A percentile compares a stretch with the other conserved stretches of the same genome.
Evolutionary conservation across 2,888 invertebrate genomes (phyloP).

Genomic region (Aricia artaxerxes): DNA sequence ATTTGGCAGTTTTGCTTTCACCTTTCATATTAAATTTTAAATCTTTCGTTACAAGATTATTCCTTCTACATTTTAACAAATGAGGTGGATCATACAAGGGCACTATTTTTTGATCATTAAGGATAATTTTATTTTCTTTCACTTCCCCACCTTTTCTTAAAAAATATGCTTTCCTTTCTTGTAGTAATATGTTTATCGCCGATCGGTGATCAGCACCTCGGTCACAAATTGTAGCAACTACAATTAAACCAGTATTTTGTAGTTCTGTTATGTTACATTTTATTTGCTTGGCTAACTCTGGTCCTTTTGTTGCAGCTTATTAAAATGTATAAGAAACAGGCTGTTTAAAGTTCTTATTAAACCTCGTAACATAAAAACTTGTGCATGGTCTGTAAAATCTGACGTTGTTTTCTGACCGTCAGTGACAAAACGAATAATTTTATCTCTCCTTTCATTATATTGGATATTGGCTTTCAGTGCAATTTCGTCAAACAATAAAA

Average conservation of each 20-base stretch:
- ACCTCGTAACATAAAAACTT: not conserved
- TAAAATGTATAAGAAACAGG: not conserved
- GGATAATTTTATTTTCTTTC: not conserved
- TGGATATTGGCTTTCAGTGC: not conserved
- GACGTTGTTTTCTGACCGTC: not conserved
- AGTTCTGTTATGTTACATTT: not conserved
- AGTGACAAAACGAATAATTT: not conserved
- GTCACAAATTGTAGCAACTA: not conserved
- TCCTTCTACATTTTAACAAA: not conserved
- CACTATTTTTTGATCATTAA: not conserved
- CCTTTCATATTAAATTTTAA: not conserved
- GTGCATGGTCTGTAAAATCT: not conserved
- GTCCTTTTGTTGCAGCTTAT: not conserved
- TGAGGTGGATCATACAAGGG: slow-evolving; percentile 9
- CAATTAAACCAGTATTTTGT: not conserved
- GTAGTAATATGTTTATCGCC: not conserved
- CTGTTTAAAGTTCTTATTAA: not conserved
- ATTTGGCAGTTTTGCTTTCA: not conserved
- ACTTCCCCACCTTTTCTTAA: not conserved
- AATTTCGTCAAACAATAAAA: not conserved
- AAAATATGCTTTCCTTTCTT: not conserved
- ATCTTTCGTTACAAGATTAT: slow-evolving; percentile 2
- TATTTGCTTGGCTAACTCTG: not conserved
- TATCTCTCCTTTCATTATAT: slow-evolving; percentile 5
- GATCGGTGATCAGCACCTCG: not conserved